Conservation (phyloP, 2,888 invertebrate species). For the Mamestra brassicae region DNA sequence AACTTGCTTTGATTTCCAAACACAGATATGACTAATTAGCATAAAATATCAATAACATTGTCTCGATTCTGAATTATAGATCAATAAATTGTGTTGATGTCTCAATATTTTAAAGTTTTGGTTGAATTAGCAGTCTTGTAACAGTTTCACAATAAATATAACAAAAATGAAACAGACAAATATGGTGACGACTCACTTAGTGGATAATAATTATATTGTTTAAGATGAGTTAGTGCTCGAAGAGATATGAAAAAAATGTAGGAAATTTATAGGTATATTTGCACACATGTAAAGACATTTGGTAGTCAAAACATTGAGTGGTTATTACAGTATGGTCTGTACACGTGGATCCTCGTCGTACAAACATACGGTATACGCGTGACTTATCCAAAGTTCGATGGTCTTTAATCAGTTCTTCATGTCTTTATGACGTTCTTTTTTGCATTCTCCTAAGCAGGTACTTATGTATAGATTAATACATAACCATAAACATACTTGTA, state of each 20-base stretch:
- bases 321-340: constrained; percentile 20
- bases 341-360: constrained; percentile 43
- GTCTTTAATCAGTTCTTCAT: constrained; percentile 61
- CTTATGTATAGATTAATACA: not conserved
- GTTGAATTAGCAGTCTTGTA: constrained; percentile 61
- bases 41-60: constrained; percentile 76
- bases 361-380: constrained; percentile 32
- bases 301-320: constrained; percentile 32
- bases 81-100: constrained; percentile 78
- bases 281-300: constrained; percentile 28
- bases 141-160: constrained; percentile 55
- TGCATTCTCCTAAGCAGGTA: not conserved
- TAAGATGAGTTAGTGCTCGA: constrained; percentile 19
- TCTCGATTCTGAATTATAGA: constrained; percentile 74
- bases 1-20: constrained; percentile 62
- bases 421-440: constrained; percentile 38
- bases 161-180: constrained; percentile 27
- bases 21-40: constrained; percentile 71
- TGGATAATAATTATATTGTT: constrained; percentile 33
- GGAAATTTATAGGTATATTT: constrained; percentile 1
- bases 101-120: constrained; percentile 72
- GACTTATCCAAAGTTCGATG: constrained; percentile 62
- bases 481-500: not conserved
- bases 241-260: not conserved
- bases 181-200: constrained; percentile 31